Base-by-base conservation (phyloP, 1,140 invertebrate species). In the Nymphalis io region DNA sequence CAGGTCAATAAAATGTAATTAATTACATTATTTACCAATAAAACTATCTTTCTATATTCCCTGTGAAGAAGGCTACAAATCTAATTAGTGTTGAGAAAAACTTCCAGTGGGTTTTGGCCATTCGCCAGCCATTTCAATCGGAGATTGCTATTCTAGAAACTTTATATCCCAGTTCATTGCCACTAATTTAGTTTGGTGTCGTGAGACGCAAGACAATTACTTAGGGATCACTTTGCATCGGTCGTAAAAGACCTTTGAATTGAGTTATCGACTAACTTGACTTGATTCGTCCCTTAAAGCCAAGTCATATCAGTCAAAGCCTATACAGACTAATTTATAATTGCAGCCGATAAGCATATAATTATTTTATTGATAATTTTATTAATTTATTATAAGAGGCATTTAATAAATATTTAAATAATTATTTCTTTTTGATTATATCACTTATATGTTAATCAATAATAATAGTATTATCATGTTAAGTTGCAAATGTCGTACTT, bases 1-100 rank as follows among this genome's bases (percentile, higher is more conserved):
- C 16, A 21, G 3, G 5, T 55, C 8, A 55, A 21, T 23, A 15
- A 10, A 53, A 53, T 55, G n/a, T 55, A 13, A 55, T 15, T 55
- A 13, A 55, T 23, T 27, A 55, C 12, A 27, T 23, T 55, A 55
- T 8, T 27, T 18, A 5, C 10, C 12, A 21, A 51, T 51, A 20
- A 51, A 68, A 68, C n/a, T 65, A 64, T 68, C 62, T 64, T 70
- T 71, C 38, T 70, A 60, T 44, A 61, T 75, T 69, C 75, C 70
- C 72, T 55, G 69, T 73, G 57, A 65, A 78, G 60, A 74, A 69
- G 73, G 48, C 72, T 82, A 84, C 83, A 87, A 87, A 88, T 87
- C 77, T 81, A 87, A 88, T 90, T 90, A 90, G 81, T 81, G 82
- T 83, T 76, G 65, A 80, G 67, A 71, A 79, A 84, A 88, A 86